Percentiles rank a stretch among this genome's conserved stretches.
Conservation (phyloP, 2,797 vertebrate genomes). For the Poecilia wingei region DNA sequence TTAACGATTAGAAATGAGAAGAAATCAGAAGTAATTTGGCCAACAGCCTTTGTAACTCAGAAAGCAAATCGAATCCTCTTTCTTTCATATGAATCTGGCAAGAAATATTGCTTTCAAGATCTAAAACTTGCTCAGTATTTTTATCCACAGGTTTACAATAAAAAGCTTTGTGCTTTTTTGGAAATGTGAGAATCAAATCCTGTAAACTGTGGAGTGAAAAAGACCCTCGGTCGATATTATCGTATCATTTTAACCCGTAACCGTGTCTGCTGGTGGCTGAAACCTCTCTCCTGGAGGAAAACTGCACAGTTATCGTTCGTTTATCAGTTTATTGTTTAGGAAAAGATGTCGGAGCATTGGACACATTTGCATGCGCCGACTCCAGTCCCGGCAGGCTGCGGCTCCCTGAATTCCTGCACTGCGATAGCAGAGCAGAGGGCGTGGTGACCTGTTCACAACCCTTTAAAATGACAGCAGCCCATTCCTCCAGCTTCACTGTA, state of each 20-base stretch:
- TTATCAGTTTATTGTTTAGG: constrained; percentile 24
- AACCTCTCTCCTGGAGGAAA: constrained; percentile 7
- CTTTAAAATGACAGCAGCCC: constrained; percentile 73
- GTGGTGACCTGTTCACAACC: constrained; percentile 77
- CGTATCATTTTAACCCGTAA: constrained; percentile 3
- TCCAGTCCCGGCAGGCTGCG: constrained; percentile 12
- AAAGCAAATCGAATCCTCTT: background rate
- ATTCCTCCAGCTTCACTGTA: constrained; percentile 57
- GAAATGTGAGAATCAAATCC: constrained; percentile 31
- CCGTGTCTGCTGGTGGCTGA: constrained; percentile 11
- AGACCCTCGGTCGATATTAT: constrained; percentile 11
- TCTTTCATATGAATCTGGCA: background rate
- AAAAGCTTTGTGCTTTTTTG: constrained; percentile 11
- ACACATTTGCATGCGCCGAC: constrained; percentile 58
- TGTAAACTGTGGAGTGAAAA: constrained; percentile 5
- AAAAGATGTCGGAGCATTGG: constrained; percentile 27
- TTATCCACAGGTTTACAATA: background rate
- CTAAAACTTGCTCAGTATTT: constrained; percentile 2
- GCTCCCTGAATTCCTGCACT: constrained; percentile 44
- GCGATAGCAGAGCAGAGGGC: constrained; percentile 56
- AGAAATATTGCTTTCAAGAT: background rate
- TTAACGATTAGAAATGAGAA: background rate
- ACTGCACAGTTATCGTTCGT: constrained; percentile 13
- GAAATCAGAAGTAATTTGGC: background rate
- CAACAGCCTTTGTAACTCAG: background rate